Percentiles rank a stretch among this genome's conserved stretches.
Evolutionary conservation across 2,113 vertebrate genomes (phyloP).

Genomic region (Meleagris gallopavo): DNA sequence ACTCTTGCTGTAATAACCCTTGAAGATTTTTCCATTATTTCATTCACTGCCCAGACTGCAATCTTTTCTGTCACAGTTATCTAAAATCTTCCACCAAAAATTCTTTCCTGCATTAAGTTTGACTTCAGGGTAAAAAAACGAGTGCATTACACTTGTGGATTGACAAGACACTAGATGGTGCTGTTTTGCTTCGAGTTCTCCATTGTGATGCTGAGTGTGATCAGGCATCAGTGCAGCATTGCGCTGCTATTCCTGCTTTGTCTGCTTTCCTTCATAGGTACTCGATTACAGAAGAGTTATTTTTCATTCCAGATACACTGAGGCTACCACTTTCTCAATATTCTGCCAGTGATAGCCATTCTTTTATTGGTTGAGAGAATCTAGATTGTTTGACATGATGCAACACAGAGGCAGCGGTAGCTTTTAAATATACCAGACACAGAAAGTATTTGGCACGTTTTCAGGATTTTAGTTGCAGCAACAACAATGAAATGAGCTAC

Average conservation of each 20-base stretch:
- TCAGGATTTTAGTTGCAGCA: background rate
- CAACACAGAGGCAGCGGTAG: background rate
- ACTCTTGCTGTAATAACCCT: background rate
- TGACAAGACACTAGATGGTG: conserved; percentile 68
- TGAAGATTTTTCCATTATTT: background rate
- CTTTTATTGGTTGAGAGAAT: background rate
- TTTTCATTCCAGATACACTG: background rate
- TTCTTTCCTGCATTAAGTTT: fast-evolving
- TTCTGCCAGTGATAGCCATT: background rate
- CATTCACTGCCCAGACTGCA: fast-evolving
- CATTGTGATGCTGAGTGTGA: background rate
- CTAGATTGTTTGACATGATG: background rate
- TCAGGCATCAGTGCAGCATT: background rate
- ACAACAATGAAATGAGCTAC: background rate
- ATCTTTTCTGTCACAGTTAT: fast-evolving
- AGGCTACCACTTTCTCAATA: background rate
- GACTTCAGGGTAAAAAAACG: too few relatives aligned
- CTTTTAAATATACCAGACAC: background rate
- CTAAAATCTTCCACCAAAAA: background rate
- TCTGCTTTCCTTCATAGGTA: background rate
- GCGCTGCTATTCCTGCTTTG: background rate
- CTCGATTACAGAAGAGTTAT: background rate
- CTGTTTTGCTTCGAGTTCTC: background rate
- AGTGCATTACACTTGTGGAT: fast-evolving
- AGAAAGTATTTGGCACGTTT: background rate